Conservation (phyloP, 53 echinoderm and acorn worm species). For the Holothuria leucospilota region DNA sequence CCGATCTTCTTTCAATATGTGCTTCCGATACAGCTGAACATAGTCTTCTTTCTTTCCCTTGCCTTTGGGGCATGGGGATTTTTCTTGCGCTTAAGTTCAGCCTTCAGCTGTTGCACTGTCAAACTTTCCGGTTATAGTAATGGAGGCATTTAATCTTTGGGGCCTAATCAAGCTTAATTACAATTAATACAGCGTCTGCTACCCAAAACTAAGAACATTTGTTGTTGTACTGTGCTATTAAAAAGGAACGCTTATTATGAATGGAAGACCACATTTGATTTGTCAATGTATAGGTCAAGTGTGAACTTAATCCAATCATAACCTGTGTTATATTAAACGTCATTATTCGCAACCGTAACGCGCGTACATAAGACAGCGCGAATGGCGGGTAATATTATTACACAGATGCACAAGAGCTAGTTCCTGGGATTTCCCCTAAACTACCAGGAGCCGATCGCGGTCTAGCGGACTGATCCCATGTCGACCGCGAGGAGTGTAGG, state of each 20-base stretch:
- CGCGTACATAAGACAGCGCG: no score
- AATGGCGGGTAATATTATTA: no score
- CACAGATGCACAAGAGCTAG: no score
- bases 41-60: conserved; percentile 63
- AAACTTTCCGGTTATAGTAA: conserved; percentile 54
- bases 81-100: conserved; percentile 40
- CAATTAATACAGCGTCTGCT: conserved; percentile 16
- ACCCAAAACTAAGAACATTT: neutral
- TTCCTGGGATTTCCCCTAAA: no score
- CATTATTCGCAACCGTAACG: neutral
- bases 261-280: neutral
- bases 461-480: no score
- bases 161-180: neutral
- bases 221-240: no score
- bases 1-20: conserved; percentile 13
- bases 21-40: conserved; percentile 60
- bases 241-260: neutral
- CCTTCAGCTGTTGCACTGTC: conserved; percentile 62
- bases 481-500: no score
- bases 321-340: neutral
- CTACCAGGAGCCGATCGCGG: no score
- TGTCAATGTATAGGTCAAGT: neutral
- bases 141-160: conserved; percentile 62
- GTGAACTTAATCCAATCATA: neutral
- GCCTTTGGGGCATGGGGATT: conserved; percentile 38